Evolutionary conservation across 2,113 vertebrate species (phyloP).

Genomic region (Alectura lathami): DNA sequence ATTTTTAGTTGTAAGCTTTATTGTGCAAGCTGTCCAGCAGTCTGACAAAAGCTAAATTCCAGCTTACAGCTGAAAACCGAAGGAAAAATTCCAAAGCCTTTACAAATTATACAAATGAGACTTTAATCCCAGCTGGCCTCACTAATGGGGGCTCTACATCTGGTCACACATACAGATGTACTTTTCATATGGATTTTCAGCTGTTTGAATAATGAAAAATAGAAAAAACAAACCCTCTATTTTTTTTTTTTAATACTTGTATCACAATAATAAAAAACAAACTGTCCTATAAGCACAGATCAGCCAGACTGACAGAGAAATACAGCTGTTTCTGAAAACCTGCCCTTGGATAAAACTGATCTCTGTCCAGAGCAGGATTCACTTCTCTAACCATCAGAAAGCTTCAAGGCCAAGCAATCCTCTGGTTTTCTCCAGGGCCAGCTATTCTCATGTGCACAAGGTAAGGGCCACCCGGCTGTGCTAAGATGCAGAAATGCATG

Average conservation of each 20-base stretch:
- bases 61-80: constrained; percentile 20
- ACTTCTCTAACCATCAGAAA: background rate
- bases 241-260: background rate
- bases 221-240: background rate
- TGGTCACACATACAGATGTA: constrained; percentile 17
- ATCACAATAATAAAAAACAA: background rate
- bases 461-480: too few relatives aligned
- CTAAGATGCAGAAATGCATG: too few relatives aligned
- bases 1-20: constrained; percentile 37
- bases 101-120: constrained; percentile 68
- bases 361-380: background rate
- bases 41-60: constrained; percentile 37
- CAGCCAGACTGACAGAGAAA: constrained; percentile 2
- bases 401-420: background rate
- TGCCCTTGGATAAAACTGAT: background rate
- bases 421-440: background rate
- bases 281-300: background rate
- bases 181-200: constrained; percentile 39
- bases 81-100: constrained; percentile 63
- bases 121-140: constrained; percentile 65
- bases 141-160: constrained; percentile 8
- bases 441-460: background rate
- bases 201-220: constrained; percentile 41
- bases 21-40: constrained; percentile 49
- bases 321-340: background rate